phyloP scores from a whole-genome alignment of 2,797 vertebrate genomes.

The Gallinago stenura region DNA sequence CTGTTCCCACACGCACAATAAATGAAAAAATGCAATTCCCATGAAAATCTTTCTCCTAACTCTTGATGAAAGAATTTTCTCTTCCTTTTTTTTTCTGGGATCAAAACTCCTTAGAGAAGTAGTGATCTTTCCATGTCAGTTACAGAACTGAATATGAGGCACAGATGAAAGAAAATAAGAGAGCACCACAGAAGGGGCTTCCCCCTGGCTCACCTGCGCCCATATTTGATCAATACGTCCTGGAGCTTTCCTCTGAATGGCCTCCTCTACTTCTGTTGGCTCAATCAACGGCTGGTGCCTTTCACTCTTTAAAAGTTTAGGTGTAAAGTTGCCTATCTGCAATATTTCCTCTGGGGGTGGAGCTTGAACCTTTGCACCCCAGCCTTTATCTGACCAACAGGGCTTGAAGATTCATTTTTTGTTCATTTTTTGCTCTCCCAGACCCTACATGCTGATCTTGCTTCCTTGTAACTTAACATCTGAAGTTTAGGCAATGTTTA shows the following conservation, averaged over 20 bases:
- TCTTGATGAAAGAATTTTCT: neutral
- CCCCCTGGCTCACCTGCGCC: slow-evolving; percentile 62
- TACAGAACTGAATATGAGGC: neutral
- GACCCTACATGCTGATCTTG: neutral
- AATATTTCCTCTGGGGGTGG: slow-evolving; percentile 44
- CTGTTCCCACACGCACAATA: neutral
- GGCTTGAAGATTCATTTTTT: neutral
- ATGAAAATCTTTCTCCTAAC: neutral
- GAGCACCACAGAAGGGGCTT: neutral
- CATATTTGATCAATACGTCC: slow-evolving; percentile 19
- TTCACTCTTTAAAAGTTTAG: neutral
- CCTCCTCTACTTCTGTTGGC: neutral
- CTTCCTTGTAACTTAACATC: neutral
- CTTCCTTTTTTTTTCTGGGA: neutral
- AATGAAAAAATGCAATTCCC: neutral
- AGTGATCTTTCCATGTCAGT: neutral
- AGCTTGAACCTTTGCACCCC: neutral
- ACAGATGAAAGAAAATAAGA: neutral
- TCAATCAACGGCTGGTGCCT: neutral
- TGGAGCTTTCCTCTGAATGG: neutral
- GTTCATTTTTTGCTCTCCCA: neutral
- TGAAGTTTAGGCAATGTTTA: neutral
- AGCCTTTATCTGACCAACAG: neutral
- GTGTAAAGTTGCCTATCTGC: neutral
- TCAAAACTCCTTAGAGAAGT: neutral